These are phyloP conservation scores for Xiphophorus couchianus DNA, from an alignment of 2,113 vertebrate genomes.

Conservation along the genomic window DNA sequence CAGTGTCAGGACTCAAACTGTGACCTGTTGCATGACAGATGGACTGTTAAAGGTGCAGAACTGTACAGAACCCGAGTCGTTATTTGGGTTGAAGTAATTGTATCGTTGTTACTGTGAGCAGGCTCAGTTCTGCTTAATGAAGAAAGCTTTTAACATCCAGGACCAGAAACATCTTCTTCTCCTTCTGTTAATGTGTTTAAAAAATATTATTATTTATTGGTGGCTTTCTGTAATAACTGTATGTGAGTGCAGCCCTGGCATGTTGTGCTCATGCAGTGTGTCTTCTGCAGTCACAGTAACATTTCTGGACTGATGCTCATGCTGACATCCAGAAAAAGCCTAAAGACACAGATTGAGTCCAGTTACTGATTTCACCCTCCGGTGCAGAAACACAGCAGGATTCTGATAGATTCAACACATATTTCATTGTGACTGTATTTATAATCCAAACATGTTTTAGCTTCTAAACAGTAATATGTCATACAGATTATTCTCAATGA, in stretches of 20 bases:
- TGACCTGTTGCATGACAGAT: not conserved
- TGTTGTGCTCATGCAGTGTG: not conserved
- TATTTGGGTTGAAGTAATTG: not conserved
- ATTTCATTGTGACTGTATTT: no score
- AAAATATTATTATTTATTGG: not conserved
- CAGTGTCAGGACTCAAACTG: not conserved
- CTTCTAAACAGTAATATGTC: no score
- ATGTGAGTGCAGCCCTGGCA: not conserved
- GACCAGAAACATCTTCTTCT: no score
- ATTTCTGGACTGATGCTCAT: not conserved
- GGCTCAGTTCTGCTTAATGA: no score
- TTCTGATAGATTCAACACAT: no score
- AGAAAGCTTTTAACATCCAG: not conserved
- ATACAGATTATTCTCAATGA: no score
- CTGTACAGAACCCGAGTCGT: not conserved
- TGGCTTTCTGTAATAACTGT: not conserved
- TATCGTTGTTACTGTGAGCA: not conserved
- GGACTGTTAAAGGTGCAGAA: not conserved
- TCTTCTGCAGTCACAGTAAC: conserved; percentile 7
- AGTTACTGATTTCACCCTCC: no score
- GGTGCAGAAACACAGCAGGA: not conserved
- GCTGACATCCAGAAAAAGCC: not conserved
- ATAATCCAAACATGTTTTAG: no score
- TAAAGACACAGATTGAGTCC: not conserved
- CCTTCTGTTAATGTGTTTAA: not conserved